Percentiles rank a stretch among this genome's conserved stretches.
phyloP scores from a whole-genome alignment of 2,888 invertebrate genomes.

The Melinaea menophilus region DNA sequence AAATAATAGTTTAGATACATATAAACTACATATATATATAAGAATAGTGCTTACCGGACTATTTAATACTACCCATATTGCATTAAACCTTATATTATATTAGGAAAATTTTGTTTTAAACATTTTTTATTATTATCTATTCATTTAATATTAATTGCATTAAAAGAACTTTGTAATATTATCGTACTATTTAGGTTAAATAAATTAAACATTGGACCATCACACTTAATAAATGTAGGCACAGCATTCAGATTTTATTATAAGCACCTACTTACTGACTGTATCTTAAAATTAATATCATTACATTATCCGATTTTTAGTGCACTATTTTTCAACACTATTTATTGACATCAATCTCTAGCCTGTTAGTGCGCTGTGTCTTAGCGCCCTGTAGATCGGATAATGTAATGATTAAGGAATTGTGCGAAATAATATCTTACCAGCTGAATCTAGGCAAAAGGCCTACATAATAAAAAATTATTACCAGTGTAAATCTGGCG shows the following conservation, averaged over 20 bases:
- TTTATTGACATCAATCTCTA: no score
- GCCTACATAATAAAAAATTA: conserved; percentile 32
- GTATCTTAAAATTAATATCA: background rate
- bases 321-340: no score
- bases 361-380: no score
- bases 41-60: conserved; percentile 25
- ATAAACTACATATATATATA: conserved; percentile 12
- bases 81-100: conserved; percentile 13
- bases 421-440: conserved; percentile 2
- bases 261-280: conserved; percentile 4
- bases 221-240: conserved; percentile 7
- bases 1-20: conserved; percentile 29
- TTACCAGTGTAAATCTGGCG: conserved; percentile 37
- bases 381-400: no score
- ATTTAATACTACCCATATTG: conserved; percentile 15
- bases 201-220: conserved; percentile 26
- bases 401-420: background rate
- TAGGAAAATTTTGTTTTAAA: conserved; percentile 9
- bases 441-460: conserved; percentile 36
- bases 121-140: background rate
- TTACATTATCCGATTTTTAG: no score
- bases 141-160: background rate
- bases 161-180: background rate
- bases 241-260: conserved; percentile 4
- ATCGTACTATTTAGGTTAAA: background rate